Evolutionary conservation across 2,888 invertebrate genomes (phyloP), one percentile per base, ranked within the genome.

Genomic region (Baccha elongata): DNA sequence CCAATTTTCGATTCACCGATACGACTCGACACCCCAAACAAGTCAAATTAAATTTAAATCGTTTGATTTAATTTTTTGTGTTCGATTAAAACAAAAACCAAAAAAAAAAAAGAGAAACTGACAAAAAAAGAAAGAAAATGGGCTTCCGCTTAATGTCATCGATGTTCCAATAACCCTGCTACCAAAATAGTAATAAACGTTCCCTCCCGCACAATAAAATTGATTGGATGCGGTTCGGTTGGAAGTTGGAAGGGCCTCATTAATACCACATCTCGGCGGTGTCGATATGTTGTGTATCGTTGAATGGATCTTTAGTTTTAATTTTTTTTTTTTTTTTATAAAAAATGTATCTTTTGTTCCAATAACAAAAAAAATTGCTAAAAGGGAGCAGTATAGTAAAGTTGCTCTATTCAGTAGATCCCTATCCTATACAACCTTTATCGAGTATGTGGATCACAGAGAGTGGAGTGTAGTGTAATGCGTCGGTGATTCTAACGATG

Each of bases 161-260:
- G 71, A 83, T 67, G 53, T 58, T 71, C 72, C 19, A 67, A 72
- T 67, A 83, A 19, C 19, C 62, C 68, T 62, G 71, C 81, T 83
- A 76, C 76, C 76, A 72, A 67, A 76, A 60, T 60, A 60, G 29
- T 68, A 76, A 76, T 72, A 76, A 76, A 71, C 53, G 62, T 62
- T 67, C 67, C 81, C 81, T 72, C 76, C 76, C 72, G 81, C 81
- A 72, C 62, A 76, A 76, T 83, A 83, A 83, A 83, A 72, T 72
- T 83, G 81, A 83, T 83, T 83, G 81, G 81, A 83, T 76, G 81
- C 76, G 81, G 81, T 76, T 83, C 76, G 72, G 40, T 52, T 76
- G 42, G 67, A 83, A 40, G 58, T 58, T 40, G 17, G 35, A 40
- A 53, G 71, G 60, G 67, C 53, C 72, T 76, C 81, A 83, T 83